A percentile compares a stretch with the other conserved stretches of the same genome.
phyloP scores from a whole-genome alignment of 2,888 invertebrate species.

The Torymus texanus region DNA sequence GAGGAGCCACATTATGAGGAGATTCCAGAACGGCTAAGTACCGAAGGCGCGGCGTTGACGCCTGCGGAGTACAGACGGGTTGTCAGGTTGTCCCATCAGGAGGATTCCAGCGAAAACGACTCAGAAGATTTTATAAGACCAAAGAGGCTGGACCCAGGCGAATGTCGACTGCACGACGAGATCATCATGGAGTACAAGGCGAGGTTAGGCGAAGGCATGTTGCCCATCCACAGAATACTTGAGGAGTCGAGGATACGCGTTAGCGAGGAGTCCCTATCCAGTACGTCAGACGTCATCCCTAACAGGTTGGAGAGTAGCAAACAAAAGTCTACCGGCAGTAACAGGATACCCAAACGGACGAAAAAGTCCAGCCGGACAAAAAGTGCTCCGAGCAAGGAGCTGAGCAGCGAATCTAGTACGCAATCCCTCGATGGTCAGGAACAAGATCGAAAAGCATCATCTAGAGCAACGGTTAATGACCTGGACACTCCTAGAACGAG shows the following conservation, averaged over 20 bases:
- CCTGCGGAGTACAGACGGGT: conserved; percentile 67
- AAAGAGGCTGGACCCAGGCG: conserved; percentile 52
- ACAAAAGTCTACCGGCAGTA: background rate
- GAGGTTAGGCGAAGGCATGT: conserved; percentile 65
- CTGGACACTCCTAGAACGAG: conserved; percentile 39
- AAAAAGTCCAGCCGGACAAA: background rate
- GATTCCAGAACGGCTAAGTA: conserved; percentile 53
- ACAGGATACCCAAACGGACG: background rate
- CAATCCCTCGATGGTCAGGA: conserved; percentile 47
- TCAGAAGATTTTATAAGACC: conserved; percentile 50
- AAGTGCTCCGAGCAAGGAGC: background rate
- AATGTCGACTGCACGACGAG: conserved; percentile 64
- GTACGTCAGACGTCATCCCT: conserved; percentile 46
- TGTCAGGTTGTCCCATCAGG: conserved; percentile 48
- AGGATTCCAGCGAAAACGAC: conserved; percentile 44
- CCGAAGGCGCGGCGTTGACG: conserved; percentile 66
- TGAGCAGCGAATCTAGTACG: conserved; percentile 39
- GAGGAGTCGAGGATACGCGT: conserved; percentile 69
- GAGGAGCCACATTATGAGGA: conserved; percentile 48
- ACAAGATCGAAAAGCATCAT: conserved; percentile 31
- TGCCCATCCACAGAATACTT: conserved; percentile 68
- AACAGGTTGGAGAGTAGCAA: conserved; percentile 42
- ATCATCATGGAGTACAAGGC: conserved; percentile 67
- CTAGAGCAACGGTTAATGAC: conserved; percentile 40
- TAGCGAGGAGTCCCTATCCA: conserved; percentile 42